Evolutionary conservation across 2,888 invertebrate species (phyloP).

Genomic region (Crioceris asparagi): DNA sequence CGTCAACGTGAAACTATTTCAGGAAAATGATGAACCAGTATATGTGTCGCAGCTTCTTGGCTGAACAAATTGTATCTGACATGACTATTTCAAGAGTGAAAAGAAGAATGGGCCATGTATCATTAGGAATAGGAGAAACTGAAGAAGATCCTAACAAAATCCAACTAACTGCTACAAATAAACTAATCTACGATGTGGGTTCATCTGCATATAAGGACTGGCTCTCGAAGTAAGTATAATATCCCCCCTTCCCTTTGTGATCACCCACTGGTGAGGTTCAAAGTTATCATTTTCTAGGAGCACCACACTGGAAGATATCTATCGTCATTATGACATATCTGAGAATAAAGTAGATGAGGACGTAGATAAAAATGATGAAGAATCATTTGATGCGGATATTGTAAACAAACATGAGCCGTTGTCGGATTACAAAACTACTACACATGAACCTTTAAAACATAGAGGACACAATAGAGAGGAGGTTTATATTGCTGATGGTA

Average conservation of each 20-base stretch:
- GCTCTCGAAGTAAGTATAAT: conserved; percentile 54
- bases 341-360: conserved; percentile 2
- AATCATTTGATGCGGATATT: conserved; percentile 1
- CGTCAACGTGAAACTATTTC: background rate
- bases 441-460: conserved; percentile 11
- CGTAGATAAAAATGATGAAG: background rate
- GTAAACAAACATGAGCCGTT: conserved; percentile 44
- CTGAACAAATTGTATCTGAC: conserved; percentile 59
- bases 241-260: too few relatives aligned
- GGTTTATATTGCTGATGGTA: conserved; percentile 12
- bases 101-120: conserved; percentile 33
- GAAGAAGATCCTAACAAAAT: conserved; percentile 15
- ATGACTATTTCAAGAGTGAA: conserved; percentile 41
- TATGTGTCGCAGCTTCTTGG: conserved; percentile 61
- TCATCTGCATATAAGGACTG: conserved; percentile 64
- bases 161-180: conserved; percentile 35
- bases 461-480: conserved; percentile 15
- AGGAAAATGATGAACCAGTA: conserved; percentile 73
- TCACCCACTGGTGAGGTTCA: background rate
- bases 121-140: conserved; percentile 26
- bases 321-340: conserved; percentile 43
- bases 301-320: conserved; percentile 58
- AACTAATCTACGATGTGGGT: conserved; percentile 55
- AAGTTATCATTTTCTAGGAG: conserved; percentile 41
- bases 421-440: conserved; percentile 28